Conservation (phyloP, 2,113 vertebrate genomes). For the Brachyhypopomus occidentalis region DNA sequence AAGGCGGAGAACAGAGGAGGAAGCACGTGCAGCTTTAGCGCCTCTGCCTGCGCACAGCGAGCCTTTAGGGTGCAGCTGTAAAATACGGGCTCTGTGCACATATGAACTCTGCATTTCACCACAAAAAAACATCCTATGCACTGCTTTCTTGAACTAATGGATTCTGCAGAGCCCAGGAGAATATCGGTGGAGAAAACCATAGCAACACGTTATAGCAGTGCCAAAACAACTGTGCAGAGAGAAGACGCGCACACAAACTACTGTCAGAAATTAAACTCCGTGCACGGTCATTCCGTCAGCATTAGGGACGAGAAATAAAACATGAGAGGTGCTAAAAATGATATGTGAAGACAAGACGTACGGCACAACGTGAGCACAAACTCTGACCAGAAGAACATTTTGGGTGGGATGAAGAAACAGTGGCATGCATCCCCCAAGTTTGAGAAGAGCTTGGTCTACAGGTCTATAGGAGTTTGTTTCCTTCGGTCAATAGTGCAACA, state of each 20-base stretch:
- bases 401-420: conserved; percentile 22
- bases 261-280: not conserved
- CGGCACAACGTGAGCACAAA: conserved; percentile 58
- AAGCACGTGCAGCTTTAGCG: not conserved
- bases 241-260: no score
- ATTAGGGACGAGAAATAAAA: not conserved
- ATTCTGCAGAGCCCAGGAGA: conserved; percentile 41
- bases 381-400: conserved; percentile 51
- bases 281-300: not conserved
- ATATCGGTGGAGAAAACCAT: conserved; percentile 28
- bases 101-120: conserved; percentile 34
- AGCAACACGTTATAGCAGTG: conserved; percentile 14
- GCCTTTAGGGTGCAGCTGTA: not conserved
- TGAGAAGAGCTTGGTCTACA: no score
- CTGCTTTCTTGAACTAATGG: conserved; percentile 46
- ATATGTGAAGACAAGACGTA: conserved; percentile 47
- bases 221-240: not conserved
- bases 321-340: conserved; percentile 47
- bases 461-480: no score
- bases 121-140: conserved; percentile 25
- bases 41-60: not conserved
- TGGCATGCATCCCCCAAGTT: conserved; percentile 52
- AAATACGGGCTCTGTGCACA: conserved; percentile 31
- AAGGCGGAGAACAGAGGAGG: not conserved
- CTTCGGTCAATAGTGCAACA: not conserved